phyloP scores from a whole-genome alignment of 1,140 invertebrate genomes.

The Lepidostoma basale region DNA sequence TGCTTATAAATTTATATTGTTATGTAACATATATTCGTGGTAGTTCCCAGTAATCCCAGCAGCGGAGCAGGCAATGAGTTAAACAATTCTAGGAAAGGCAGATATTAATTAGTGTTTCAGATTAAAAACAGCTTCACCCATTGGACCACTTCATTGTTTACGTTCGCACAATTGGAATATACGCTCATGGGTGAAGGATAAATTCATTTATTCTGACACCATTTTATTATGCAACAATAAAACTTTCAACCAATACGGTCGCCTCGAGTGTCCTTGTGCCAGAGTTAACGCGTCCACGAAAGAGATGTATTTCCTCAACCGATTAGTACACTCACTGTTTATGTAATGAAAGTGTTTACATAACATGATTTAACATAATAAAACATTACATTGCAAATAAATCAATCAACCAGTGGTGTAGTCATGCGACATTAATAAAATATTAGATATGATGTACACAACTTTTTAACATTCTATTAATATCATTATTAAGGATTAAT shows the following conservation, averaged over 20 bases:
- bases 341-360: too few species aligned
- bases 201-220: slow-evolving; percentile 11
- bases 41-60: neutral
- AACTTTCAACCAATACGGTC: neutral
- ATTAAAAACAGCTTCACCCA: neutral
- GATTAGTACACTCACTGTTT: too few species aligned
- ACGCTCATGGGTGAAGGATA: slow-evolving; percentile 19
- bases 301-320: too few species aligned
- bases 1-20: neutral
- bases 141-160: slow-evolving; percentile 11
- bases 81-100: too few species aligned
- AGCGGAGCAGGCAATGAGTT: neutral
- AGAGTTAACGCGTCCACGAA: neutral
- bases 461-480: too few species aligned
- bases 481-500: too few species aligned
- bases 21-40: neutral
- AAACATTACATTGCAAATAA: too few species aligned
- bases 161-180: slow-evolving; percentile 3
- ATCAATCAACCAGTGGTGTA: too few species aligned
- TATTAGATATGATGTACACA: too few species aligned
- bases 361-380: too few species aligned
- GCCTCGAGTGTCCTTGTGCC: neutral
- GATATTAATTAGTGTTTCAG: neutral
- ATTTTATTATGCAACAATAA: slow-evolving; percentile 23
- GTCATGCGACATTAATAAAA: too few species aligned